Conservation (phyloP, 1,140 invertebrate species). For the Zaprionus africanus region DNA sequence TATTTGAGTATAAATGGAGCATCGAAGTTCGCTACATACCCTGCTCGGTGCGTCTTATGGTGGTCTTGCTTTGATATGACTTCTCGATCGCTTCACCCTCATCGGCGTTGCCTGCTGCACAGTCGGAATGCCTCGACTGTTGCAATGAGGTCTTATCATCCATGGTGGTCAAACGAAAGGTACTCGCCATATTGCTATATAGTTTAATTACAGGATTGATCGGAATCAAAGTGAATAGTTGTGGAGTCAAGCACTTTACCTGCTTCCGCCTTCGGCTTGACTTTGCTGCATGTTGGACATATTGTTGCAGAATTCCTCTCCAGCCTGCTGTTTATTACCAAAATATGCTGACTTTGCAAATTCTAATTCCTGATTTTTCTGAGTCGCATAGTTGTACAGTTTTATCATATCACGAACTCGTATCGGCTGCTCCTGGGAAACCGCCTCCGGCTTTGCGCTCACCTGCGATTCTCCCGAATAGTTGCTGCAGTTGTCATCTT, state of each 20-base stretch:
- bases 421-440: conserved; percentile 47
- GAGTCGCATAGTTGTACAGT: conserved; percentile 65
- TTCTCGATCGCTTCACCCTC: conserved; percentile 41
- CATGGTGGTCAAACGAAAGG: conserved; percentile 40
- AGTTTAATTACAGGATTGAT: neutral
- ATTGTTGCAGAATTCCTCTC: conserved; percentile 27
- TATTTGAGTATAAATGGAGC: too few relatives aligned
- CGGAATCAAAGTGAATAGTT: neutral
- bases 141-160: conserved; percentile 33
- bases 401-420: conserved; percentile 73
- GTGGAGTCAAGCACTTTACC: neutral
- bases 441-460: conserved; percentile 5
- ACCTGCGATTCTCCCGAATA: conserved; percentile 7
- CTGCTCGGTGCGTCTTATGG: conserved; percentile 62
- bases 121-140: conserved; percentile 10
- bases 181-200: conserved; percentile 13
- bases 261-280: conserved; percentile 15
- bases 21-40: conserved; percentile 27
- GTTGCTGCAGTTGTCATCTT: conserved; percentile 40
- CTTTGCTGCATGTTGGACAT: conserved; percentile 8
- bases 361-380: conserved; percentile 68
- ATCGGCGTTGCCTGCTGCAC: neutral
- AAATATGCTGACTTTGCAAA: conserved; percentile 63
- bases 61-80: conserved; percentile 67
- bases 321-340: conserved; percentile 4